Evolutionary conservation across 2,113 vertebrate genomes (phyloP).

Genomic region (Calidris pygmaea): DNA sequence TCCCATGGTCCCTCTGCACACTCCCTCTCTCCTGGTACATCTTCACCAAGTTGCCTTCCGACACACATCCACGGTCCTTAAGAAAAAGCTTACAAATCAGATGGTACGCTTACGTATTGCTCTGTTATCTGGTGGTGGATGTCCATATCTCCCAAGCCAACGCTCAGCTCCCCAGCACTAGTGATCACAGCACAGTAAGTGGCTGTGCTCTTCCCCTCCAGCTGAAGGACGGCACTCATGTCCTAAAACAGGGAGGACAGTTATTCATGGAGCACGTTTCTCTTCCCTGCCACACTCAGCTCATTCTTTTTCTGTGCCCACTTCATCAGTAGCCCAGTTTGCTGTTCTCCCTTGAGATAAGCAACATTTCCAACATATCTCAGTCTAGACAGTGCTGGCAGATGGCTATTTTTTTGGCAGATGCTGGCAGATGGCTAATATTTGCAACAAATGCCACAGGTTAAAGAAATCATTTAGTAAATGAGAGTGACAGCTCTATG

Average conservation of each 20-base stretch:
- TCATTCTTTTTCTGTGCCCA: background rate
- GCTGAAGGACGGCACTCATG: constrained; percentile 38
- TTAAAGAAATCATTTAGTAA: background rate
- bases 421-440: background rate
- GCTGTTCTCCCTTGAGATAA: background rate
- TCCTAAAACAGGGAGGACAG: constrained; percentile 53
- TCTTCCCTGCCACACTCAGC: background rate
- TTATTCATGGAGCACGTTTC: background rate
- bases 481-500: background rate
- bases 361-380: background rate
- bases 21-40: background rate
- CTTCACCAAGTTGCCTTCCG: background rate
- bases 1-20: background rate
- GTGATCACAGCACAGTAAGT: constrained; percentile 73
- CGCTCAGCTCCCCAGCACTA: constrained; percentile 80
- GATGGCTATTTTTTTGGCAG: background rate
- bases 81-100: background rate
- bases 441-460: background rate
- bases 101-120: constrained; percentile 75
- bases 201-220: constrained; percentile 65
- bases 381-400: background rate
- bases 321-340: background rate
- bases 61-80: background rate
- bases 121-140: constrained; percentile 86
- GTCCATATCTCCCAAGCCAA: constrained; percentile 90